Conservation (phyloP, 2,113 vertebrate species). For the Stomatorhinus ivindoensis region DNA sequence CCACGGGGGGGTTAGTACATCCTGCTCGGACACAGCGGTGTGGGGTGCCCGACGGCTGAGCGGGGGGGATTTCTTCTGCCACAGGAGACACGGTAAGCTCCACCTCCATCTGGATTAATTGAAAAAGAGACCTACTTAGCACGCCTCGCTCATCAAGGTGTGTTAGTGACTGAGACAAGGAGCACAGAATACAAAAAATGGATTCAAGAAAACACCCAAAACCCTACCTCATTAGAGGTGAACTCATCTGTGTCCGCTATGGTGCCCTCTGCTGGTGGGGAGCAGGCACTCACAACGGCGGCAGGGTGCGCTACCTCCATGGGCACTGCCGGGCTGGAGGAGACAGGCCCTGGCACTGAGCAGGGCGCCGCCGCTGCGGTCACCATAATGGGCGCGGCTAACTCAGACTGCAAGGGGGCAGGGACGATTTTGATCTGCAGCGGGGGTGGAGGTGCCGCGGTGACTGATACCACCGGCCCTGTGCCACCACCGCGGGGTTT, state of each 20-base stretch:
- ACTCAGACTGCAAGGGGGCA: constrained; percentile 56
- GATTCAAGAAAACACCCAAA: background rate
- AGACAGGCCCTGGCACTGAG: constrained; percentile 9
- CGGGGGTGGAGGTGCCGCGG: constrained; percentile 62
- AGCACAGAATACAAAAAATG: background rate
- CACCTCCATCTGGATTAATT: constrained; percentile 70
- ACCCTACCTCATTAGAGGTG: constrained; percentile 8
- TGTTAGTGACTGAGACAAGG: background rate
- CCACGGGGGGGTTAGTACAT: constrained; percentile 73
- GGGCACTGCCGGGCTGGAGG: background rate
- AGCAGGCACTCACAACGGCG: background rate
- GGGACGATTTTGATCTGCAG: constrained; percentile 74
- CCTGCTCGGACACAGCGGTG: constrained; percentile 75
- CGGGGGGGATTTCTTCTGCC: constrained; percentile 23
- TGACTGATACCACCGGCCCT: constrained; percentile 30
- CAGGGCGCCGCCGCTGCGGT: constrained; percentile 46
- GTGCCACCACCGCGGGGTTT: constrained; percentile 54
- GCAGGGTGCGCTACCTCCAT: constrained; percentile 47
- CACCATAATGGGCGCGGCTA: constrained; percentile 37
- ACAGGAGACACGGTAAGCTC: constrained; percentile 67
- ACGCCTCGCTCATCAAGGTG: too few species aligned
- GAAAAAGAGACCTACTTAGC: constrained; percentile 23
- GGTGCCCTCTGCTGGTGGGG: background rate
- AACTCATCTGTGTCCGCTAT: constrained; percentile 17
- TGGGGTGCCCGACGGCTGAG: constrained; percentile 38